These are phyloP conservation scores for Seira musarum DNA, from an alignment of 2,888 invertebrate genomes.

Conservation along the genomic window DNA sequence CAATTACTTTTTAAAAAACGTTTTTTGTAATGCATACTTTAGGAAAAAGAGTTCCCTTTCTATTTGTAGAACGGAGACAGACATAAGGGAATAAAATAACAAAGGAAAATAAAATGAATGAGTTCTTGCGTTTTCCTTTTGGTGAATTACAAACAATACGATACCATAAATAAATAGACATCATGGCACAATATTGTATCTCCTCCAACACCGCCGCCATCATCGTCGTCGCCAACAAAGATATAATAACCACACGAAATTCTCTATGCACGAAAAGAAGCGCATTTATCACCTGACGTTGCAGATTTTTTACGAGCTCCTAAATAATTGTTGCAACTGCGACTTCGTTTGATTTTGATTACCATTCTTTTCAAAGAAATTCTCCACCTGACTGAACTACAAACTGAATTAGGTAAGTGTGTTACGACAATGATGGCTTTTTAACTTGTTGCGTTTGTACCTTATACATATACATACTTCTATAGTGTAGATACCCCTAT, in stretches of 20 bases:
- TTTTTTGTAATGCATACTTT: constrained; percentile 4
- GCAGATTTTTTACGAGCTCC: constrained; percentile 37
- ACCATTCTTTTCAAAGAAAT: constrained; percentile 31
- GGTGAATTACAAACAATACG: too few relatives aligned
- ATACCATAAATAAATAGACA: too few relatives aligned
- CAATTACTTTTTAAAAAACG: not conserved
- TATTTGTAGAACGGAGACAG: constrained; percentile 25
- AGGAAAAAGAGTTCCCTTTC: constrained; percentile 33
- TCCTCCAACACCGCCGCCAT: too few relatives aligned
- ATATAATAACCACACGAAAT: too few relatives aligned
- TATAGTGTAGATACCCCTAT: not conserved
- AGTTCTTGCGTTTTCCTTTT: not conserved
- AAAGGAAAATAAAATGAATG: not conserved
- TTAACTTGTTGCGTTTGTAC: too few relatives aligned
- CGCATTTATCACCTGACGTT: constrained; percentile 45
- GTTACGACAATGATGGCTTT: constrained; percentile 32
- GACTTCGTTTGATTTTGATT: constrained; percentile 32
- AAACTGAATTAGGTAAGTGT: constrained; percentile 56
- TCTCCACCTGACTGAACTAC: constrained; percentile 55
- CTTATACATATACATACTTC: not conserved
- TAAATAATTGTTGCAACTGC: constrained; percentile 16
- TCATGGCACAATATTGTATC: too few relatives aligned
- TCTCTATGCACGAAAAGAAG: not conserved
- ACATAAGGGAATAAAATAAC: constrained; percentile 22
- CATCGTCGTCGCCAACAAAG: too few relatives aligned